These are phyloP conservation scores for Diloba caeruleocephala DNA, from an alignment of 2,888 invertebrate species.

Conservation along the genomic window DNA sequence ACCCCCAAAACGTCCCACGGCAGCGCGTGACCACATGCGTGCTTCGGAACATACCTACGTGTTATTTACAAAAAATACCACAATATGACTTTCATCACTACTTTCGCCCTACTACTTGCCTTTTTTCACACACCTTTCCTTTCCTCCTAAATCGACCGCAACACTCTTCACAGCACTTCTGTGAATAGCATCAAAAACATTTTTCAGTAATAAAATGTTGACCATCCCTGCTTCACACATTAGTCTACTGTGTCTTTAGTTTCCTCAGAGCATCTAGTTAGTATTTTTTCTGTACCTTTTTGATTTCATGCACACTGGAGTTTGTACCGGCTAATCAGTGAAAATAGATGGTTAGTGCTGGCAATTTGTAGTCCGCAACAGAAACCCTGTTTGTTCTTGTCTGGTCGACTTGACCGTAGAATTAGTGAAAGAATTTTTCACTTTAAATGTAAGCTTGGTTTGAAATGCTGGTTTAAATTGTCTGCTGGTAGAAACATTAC, in stretches of 20 bases:
- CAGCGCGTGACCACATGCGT: too few species aligned
- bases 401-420: slow-evolving; percentile 8
- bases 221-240: slow-evolving; percentile 1
- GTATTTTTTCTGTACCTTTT: slow-evolving; percentile 5
- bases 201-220: slow-evolving; percentile 15
- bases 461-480: slow-evolving; percentile 2
- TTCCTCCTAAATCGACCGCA: too few species aligned
- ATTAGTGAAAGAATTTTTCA: slow-evolving; percentile 20
- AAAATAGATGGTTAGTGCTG: slow-evolving; percentile 23
- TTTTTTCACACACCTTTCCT: too few species aligned
- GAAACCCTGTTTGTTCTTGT: too few species aligned
- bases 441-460: slow-evolving; percentile 29
- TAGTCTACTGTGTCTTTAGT: slow-evolving; percentile 10
- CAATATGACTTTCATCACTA: too few species aligned
- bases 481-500: slow-evolving; percentile 5
- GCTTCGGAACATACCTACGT: too few species aligned
- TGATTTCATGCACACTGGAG: slow-evolving; percentile 20
- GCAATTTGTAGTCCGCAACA: slow-evolving; percentile 34
- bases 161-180: too few species aligned
- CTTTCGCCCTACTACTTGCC: too few species aligned
- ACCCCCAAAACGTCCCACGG: too few species aligned
- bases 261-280: slow-evolving; percentile 16
- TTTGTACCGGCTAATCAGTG: slow-evolving; percentile 25
- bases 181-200: neutral
- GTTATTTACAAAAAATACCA: too few species aligned